phyloP scores from a whole-genome alignment of 2,888 invertebrate species.

The Macrophya alboannulata region DNA sequence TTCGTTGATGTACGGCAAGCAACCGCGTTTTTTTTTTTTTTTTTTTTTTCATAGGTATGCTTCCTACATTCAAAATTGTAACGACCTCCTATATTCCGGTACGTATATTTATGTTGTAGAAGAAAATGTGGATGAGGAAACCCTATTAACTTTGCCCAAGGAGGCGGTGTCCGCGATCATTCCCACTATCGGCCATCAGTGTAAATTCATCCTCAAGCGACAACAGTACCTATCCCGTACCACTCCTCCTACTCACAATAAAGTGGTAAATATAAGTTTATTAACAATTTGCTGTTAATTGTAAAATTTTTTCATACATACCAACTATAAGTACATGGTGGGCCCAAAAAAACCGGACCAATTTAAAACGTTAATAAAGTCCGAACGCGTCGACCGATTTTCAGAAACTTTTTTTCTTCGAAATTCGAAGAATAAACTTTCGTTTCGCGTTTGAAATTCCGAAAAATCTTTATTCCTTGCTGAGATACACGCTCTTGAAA shows the following conservation, averaged over 20 bases:
- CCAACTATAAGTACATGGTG: not conserved
- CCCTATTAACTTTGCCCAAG: slow-evolving; percentile 9
- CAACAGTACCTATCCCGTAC: slow-evolving; percentile 17
- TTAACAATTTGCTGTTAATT: not conserved
- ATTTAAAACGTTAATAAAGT: slow-evolving; percentile 3
- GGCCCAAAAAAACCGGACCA: not conserved
- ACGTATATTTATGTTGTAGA: slow-evolving; percentile 21
- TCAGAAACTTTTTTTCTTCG: not conserved
- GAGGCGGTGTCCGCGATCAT: slow-evolving; percentile 21
- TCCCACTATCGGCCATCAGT: slow-evolving; percentile 30
- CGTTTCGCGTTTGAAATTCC: not conserved
- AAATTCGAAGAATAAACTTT: not conserved
- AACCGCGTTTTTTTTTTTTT: not conserved
- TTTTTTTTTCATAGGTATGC: not conserved
- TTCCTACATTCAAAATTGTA: slow-evolving; percentile 21
- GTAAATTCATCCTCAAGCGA: slow-evolving; percentile 26
- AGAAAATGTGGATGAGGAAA: slow-evolving; percentile 26
- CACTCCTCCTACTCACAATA: not conserved
- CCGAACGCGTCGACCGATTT: not conserved
- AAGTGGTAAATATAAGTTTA: slow-evolving; percentile 13
- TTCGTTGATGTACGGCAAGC: not conserved
- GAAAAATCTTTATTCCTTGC: not conserved
- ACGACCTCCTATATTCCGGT: not conserved
- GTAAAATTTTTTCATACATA: too few relatives aligned
- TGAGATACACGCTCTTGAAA: not conserved